Percentiles rank a stretch among this genome's conserved stretches.
Conservation (phyloP, 2,113 vertebrate genomes). For the Ophiodon elongatus region DNA sequence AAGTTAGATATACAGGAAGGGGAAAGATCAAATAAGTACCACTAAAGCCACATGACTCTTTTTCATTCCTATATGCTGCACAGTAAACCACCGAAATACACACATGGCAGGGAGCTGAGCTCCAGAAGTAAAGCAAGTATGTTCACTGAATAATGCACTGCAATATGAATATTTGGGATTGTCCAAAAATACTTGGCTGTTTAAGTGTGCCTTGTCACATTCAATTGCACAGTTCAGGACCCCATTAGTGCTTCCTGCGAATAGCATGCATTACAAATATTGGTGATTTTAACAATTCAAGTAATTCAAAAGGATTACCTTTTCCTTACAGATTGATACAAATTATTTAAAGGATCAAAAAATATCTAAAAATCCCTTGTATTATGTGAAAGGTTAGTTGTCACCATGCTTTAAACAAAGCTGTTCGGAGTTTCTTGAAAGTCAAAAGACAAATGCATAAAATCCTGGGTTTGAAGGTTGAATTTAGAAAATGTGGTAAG, state of each 20-base stretch:
- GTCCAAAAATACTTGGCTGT: not conserved
- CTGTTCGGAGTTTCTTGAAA: not conserved
- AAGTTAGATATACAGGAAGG: constrained; percentile 16
- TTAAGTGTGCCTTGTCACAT: constrained; percentile 9
- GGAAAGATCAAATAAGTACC: constrained; percentile 25
- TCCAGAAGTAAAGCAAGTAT: not conserved
- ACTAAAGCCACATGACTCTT: constrained; percentile 8
- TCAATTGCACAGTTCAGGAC: constrained; percentile 6
- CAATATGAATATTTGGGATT: not conserved
- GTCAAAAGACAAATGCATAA: not conserved
- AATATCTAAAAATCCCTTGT: not conserved
- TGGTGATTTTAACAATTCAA: not conserved
- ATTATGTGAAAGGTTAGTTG: not conserved
- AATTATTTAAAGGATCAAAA: not conserved
- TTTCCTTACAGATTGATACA: not conserved
- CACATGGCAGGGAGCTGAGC: constrained; percentile 14
- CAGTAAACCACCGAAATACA: constrained; percentile 18
- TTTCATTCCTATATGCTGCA: constrained; percentile 1
- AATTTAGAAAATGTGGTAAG: not conserved
- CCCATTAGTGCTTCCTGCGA: not conserved
- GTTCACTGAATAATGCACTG: constrained; percentile 1
- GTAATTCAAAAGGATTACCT: not conserved
- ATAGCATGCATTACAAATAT: not conserved
- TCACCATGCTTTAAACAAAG: not conserved
- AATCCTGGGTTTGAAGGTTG: not conserved